A percentile compares a stretch with the other conserved stretches of the same genome.
Conservation (phyloP, 1,140 invertebrate genomes). For the Drosophila grimshawi region DNA sequence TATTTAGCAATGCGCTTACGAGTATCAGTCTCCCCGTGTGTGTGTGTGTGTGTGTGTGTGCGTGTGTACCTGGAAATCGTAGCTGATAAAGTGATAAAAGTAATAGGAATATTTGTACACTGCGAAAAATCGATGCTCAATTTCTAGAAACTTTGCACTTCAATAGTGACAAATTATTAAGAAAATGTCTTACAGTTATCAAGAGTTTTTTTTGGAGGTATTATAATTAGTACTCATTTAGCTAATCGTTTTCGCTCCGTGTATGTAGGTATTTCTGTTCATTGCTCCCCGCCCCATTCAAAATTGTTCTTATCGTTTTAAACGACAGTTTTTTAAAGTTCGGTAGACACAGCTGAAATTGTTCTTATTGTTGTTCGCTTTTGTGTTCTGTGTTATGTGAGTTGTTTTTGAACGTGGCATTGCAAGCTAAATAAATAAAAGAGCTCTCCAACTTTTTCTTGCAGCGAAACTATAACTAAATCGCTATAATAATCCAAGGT, state of each 20-base stretch:
- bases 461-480: constrained; percentile 65
- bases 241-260: constrained; percentile 16
- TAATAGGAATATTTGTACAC: constrained; percentile 46
- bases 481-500: constrained; percentile 57
- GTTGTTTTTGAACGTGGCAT: constrained; percentile 59
- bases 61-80: constrained; percentile 58
- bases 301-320: constrained; percentile 36
- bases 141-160: background rate
- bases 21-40: constrained; percentile 15
- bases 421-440: constrained; percentile 53
- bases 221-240: constrained; percentile 27
- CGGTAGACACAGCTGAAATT: constrained; percentile 75
- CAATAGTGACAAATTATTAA: background rate
- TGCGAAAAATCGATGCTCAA: constrained; percentile 11
- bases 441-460: constrained; percentile 65
- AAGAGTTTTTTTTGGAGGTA: constrained; percentile 6
- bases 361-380: constrained; percentile 43
- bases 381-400: constrained; percentile 42
- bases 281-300: constrained; percentile 5
- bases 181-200: background rate
- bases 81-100: constrained; percentile 66
- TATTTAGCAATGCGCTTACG: constrained; percentile 14
- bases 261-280: background rate
- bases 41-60: constrained; percentile 11
- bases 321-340: constrained; percentile 42